A percentile compares a stretch with the other conserved stretches of the same genome.
These are phyloP conservation scores for zebrafish (Danio rerio) DNA, from an alignment of 2,113 vertebrate species.

Conservation along the genomic window GRCz12tu NC_133198.1:22742501-22743000, in stretches of 20 bases:
- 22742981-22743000: constrained; percentile 36
- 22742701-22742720: constrained; percentile 51
- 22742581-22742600: constrained; percentile 48
- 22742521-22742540: constrained; percentile 61
- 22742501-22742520: constrained; percentile 71
- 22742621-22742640: constrained; percentile 61
- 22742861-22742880: constrained; percentile 36
- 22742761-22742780: constrained; percentile 68
- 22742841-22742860: constrained; percentile 45
- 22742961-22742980: constrained; percentile 51
- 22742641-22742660: constrained; percentile 57
- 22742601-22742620: constrained; percentile 49
- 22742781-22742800: constrained; percentile 65
- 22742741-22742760: constrained; percentile 55
- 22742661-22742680: constrained; percentile 46
- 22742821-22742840: constrained; percentile 58
- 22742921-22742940: constrained; percentile 50
- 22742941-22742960: constrained; percentile 50
- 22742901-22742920: constrained; percentile 36
- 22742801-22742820: constrained; percentile 35
- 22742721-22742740: constrained; percentile 46
- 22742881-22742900: constrained; percentile 35
- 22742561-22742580: constrained; percentile 47
- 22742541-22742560: constrained; percentile 52
- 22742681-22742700: constrained; percentile 51